phyloP scores from a whole-genome alignment of 2,797 vertebrate species.

The Microhierax caerulescens region DNA sequence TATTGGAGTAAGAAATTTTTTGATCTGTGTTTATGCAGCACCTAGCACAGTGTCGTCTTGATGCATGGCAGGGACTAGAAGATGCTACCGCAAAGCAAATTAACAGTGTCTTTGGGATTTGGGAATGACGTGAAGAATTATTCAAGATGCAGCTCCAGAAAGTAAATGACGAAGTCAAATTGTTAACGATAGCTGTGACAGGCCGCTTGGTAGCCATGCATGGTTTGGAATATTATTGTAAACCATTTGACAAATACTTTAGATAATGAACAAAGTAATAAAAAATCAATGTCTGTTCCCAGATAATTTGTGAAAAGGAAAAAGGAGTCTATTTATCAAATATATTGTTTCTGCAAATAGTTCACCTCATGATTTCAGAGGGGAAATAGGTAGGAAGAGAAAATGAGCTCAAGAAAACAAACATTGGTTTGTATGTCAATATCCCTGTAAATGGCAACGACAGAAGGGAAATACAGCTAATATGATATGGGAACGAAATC shows the following conservation, averaged over 20 bases:
- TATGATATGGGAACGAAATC: neutral
- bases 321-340: constrained; percentile 52
- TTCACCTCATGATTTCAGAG: constrained; percentile 45
- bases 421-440: constrained; percentile 25
- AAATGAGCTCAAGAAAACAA: constrained; percentile 52
- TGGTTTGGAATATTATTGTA: constrained; percentile 26
- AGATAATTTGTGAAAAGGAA: constrained; percentile 56
- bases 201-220: neutral
- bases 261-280: constrained; percentile 62
- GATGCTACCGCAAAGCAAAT: constrained; percentile 25
- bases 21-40: neutral
- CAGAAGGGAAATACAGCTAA: constrained; percentile 32
- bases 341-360: constrained; percentile 52
- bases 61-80: neutral
- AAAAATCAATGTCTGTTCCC: constrained; percentile 50
- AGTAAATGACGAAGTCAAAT: constrained; percentile 42
- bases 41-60: neutral
- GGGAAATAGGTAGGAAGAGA: constrained; percentile 24
- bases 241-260: constrained; percentile 50
- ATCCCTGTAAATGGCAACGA: constrained; percentile 11
- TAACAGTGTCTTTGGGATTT: constrained; percentile 34
- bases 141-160: neutral
- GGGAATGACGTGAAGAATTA: constrained; percentile 38
- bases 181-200: constrained; percentile 30
- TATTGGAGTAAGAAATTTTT: neutral